These are phyloP conservation scores for Pantherophis guttatus DNA, from an alignment of 2,113 vertebrate genomes.

Conservation along the genomic window DNA sequence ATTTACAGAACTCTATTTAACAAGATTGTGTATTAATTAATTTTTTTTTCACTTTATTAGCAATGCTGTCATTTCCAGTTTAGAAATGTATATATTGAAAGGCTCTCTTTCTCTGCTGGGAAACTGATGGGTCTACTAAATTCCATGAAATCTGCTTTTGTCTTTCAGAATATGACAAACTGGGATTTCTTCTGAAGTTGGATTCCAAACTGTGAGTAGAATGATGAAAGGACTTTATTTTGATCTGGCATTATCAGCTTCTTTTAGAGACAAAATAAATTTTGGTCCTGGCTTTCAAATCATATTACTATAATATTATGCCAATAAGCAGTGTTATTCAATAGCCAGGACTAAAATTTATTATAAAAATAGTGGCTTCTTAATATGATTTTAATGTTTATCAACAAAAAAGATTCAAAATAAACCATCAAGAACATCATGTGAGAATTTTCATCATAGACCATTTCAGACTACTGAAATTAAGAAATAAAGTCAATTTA, in stretches of 20 bases:
- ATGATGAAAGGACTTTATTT: conserved; percentile 22
- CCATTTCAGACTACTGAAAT: background rate
- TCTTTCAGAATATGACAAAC: conserved; percentile 90
- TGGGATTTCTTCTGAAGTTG: conserved; percentile 93
- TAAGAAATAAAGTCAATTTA: background rate
- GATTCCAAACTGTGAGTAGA: conserved; percentile 94
- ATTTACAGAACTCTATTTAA: background rate
- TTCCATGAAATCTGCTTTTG: conserved; percentile 58
- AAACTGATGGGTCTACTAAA: conserved; percentile 32
- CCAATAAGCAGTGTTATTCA: background rate
- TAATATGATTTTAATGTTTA: background rate
- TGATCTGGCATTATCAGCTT: conserved; percentile 17
- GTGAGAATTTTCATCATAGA: background rate
- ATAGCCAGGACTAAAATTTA: background rate
- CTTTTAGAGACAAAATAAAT: background rate
- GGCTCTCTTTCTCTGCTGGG: background rate
- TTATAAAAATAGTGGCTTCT: background rate
- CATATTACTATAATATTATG: background rate
- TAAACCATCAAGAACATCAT: background rate
- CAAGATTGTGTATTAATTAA: background rate
- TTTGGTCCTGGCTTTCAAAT: background rate
- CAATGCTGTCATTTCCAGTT: background rate
- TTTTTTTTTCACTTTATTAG: background rate
- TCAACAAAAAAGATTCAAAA: background rate
- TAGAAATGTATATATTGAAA: background rate